Evolutionary conservation across 1,140 invertebrate genomes (phyloP), one percentile per base, ranked within the genome.

Genomic region (Tribolium madens): DNA sequence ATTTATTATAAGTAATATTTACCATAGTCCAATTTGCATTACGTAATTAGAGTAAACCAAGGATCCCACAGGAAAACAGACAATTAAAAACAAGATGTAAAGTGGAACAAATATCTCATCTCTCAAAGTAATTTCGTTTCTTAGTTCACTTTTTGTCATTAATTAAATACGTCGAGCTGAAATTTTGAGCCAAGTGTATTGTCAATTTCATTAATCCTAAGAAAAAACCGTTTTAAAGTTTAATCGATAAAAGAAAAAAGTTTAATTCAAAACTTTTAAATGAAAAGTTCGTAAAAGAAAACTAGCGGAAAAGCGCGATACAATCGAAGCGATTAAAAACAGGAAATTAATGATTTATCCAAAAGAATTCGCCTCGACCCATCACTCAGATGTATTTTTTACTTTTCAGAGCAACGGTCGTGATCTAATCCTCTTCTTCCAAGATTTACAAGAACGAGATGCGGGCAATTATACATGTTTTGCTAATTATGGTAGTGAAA

Each of bases 401-500:
- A 26, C 6, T 26, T 72, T 83, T 6, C 71, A 83, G 81, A 75
- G 77, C 13, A 13, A 78, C 12, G 15, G 75, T 6, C 75, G 72
- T 0, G 87, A 91, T 84, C 78, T 94, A 74, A 89, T 91, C 50
- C 88, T 97, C 18, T 91, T 94, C 83, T 95, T 97, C 83, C 89
- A 91, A 48, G 90, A 91, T 21, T 88, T 97, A 69, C 89, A 91
- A 46, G 91, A 93, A 73, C 88, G 92, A 36, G 92, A 96, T 86
- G 91, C 91, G 50, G 95, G 95, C 47, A 91, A 87, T 73, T 97
- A 97, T 87, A 94, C 91, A 47, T 98, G 96, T 85, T 89, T 90
- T 18, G 95, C 93, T 5, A 91, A 87, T 71, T 96, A 95, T 84
- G 93, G 93, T 12, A 91, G 87, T 48, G 87, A 92, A 81, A 84